phyloP scores from a whole-genome alignment of 2,797 vertebrate genomes.

The Champsocephalus gunnari region DNA sequence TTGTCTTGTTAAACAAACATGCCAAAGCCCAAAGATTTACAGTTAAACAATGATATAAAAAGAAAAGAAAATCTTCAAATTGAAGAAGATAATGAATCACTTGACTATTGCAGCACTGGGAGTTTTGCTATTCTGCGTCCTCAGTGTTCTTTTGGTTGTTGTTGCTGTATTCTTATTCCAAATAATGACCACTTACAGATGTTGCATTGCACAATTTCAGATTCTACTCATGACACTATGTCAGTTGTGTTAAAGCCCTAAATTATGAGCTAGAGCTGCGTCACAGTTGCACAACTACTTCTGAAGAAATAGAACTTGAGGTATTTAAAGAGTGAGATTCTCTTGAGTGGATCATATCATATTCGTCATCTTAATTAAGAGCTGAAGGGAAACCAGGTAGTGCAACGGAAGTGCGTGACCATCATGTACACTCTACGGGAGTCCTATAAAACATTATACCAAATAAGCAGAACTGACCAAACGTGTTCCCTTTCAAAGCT shows the following conservation, averaged over 20 bases:
- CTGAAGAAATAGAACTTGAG: background rate
- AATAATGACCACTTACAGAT: background rate
- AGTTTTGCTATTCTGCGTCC: background rate
- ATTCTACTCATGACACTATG: background rate
- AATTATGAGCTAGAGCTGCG: background rate
- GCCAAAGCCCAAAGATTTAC: background rate
- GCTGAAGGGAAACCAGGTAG: conserved; percentile 31
- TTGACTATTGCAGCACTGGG: background rate
- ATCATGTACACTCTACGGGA: background rate
- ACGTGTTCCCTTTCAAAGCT: conserved; percentile 13
- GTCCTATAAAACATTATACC: background rate
- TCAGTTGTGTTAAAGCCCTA: background rate
- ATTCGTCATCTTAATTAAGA: conserved; percentile 44
- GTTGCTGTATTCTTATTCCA: background rate
- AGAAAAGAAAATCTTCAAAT: background rate
- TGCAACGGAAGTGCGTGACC: background rate
- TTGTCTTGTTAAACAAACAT: background rate
- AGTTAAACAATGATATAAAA: background rate
- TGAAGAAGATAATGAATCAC: background rate
- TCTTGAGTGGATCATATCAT: conserved; percentile 31
- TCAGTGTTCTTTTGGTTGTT: background rate
- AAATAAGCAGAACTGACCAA: conserved; percentile 3
- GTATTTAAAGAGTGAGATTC: conserved; percentile 46
- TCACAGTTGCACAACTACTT: background rate
- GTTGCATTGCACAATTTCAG: background rate